These are phyloP conservation scores for Trachelus tabidus DNA, from an alignment of 2,888 invertebrate genomes.

Conservation along the genomic window DNA sequence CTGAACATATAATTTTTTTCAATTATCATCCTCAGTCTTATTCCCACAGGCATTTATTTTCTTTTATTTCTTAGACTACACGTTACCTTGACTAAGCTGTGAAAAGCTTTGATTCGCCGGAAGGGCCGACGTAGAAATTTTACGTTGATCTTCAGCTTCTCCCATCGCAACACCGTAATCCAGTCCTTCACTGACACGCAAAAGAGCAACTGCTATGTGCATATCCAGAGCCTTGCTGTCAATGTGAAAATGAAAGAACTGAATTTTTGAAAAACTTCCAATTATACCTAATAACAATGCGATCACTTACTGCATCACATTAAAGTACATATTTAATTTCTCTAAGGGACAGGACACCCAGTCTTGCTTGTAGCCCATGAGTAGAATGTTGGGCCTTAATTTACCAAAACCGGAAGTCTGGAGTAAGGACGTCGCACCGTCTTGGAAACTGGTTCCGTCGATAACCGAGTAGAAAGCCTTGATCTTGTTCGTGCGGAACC, in stretches of 20 bases:
- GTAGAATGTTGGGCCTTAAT: conserved; percentile 90
- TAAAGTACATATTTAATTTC: conserved; percentile 90
- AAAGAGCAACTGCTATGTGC: conserved; percentile 88
- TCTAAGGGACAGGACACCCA: conserved; percentile 82
- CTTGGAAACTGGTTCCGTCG: conserved; percentile 79
- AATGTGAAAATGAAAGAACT: conserved; percentile 64
- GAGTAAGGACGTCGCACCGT: conserved; percentile 84
- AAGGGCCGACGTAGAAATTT: conserved; percentile 73
- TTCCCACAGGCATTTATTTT: not conserved
- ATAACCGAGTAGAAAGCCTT: conserved; percentile 90
- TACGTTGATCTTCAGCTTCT: conserved; percentile 51
- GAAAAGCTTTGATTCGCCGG: conserved; percentile 73
- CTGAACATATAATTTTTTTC: conserved; percentile 63
- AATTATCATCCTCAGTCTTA: conserved; percentile 31
- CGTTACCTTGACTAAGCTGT: conserved; percentile 72
- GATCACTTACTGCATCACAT: conserved; percentile 86
- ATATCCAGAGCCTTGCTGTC: conserved; percentile 94
- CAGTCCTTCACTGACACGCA: conserved; percentile 87
- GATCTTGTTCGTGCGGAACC: conserved; percentile 82
- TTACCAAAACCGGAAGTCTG: conserved; percentile 93
- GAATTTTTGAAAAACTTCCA: not conserved
- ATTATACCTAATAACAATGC: not conserved
- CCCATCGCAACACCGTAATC: conserved; percentile 72
- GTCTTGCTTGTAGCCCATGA: conserved; percentile 94
- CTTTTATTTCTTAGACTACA: not conserved